Evolutionary conservation across 2,888 invertebrate species (phyloP).

Genomic region (Sinopyrophorus schimmeli): DNA sequence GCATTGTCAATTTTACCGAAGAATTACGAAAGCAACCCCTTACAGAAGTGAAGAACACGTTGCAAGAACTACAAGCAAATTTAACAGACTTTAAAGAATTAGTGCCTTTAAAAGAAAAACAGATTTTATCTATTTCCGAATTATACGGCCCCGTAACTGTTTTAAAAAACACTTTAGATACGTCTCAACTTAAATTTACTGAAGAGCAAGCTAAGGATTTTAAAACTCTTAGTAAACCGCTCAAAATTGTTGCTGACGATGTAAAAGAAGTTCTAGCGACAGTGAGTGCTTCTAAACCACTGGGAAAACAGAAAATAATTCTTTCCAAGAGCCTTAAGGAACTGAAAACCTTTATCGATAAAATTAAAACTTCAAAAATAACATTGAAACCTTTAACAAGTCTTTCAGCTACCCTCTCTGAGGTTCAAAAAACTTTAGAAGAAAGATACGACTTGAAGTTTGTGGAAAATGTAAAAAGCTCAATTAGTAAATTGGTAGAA

Average conservation of each 20-base stretch:
- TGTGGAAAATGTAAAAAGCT: not conserved
- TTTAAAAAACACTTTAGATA: too few relatives aligned
- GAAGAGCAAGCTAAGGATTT: conserved; percentile 1
- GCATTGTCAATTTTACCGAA: too few relatives aligned
- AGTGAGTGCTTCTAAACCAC: not conserved
- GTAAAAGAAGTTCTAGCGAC: not conserved
- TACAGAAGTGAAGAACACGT: not conserved
- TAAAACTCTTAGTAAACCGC: conserved; percentile 3
- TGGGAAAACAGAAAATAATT: conserved; percentile 1
- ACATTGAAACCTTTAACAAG: conserved; percentile 9
- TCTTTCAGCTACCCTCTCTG: conserved; percentile 3
- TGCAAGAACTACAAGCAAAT: conserved; percentile 6
- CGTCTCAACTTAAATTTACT: too few relatives aligned
- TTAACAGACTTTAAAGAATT: conserved; percentile 1
- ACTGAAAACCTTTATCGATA: conserved; percentile 5
- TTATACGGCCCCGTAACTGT: too few relatives aligned
- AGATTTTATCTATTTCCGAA: not conserved
- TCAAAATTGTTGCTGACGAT: not conserved
- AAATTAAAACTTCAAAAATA: conserved; percentile 7
- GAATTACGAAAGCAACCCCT: too few relatives aligned
- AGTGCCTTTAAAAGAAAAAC: not conserved
- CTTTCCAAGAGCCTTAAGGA: conserved; percentile 1
- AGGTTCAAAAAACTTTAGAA: not conserved
- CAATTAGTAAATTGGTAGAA: too few relatives aligned
- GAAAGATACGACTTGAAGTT: not conserved